Evolutionary conservation across 2,888 invertebrate species (phyloP).

Genomic region (Steromphala cineraria): DNA sequence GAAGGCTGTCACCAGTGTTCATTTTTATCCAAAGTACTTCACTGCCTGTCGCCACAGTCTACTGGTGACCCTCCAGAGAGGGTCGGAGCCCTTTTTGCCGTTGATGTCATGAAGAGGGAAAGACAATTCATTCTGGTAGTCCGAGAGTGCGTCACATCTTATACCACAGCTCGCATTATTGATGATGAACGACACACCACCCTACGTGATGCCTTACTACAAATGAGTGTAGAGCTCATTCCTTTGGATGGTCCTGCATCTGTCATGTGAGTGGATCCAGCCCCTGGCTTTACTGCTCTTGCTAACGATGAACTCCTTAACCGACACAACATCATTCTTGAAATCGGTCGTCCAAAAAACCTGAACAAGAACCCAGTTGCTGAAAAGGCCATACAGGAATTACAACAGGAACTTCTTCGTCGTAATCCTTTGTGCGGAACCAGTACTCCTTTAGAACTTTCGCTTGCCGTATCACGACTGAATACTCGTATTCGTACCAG

Average conservation of each 20-base stretch:
- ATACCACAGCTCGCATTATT: background rate
- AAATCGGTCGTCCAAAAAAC: constrained; percentile 5
- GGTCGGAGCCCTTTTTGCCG: background rate
- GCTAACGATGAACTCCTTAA: background rate
- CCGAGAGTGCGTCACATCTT: background rate
- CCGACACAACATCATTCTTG: background rate
- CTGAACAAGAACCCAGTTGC: constrained; percentile 23
- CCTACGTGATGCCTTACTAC: background rate
- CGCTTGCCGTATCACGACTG: background rate
- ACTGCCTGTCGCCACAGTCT: background rate
- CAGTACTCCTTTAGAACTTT: background rate
- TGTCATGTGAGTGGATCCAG: background rate
- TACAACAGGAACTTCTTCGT: background rate
- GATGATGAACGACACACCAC: background rate
- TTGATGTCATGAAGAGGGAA: background rate
- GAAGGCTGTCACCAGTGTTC: constrained; percentile 22
- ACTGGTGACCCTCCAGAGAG: background rate
- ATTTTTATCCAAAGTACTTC: background rate
- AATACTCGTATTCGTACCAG: constrained; percentile 11
- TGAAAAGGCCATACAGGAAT: constrained; percentile 1
- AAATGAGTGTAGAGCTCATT: background rate
- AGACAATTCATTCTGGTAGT: background rate
- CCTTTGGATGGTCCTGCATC: background rate
- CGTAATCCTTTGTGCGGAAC: background rate
- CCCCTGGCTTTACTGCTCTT: background rate